phyloP scores from a whole-genome alignment of 2,113 vertebrate species.

The Syngnathus scovelli region DNA sequence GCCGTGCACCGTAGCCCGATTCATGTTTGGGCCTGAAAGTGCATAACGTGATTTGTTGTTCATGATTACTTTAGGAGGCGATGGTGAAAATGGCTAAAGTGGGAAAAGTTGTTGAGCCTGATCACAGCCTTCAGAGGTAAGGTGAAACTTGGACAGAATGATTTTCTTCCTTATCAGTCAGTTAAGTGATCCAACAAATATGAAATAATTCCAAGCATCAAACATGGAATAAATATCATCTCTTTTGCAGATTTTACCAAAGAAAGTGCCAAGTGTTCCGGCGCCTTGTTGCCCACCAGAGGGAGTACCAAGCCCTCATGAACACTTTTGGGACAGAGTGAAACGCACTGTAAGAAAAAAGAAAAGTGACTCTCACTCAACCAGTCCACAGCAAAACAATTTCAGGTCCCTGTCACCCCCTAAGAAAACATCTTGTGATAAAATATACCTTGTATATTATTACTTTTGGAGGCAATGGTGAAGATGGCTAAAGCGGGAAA shows the following conservation, averaged over 20 bases:
- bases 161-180: neutral
- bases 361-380: neutral
- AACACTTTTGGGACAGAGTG: slow-evolving; percentile 9
- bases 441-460: too few species aligned
- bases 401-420: too few species aligned
- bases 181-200: neutral
- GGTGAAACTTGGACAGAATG: neutral
- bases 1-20: neutral
- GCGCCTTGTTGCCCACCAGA: slow-evolving; percentile 83
- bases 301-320: slow-evolving; percentile 86
- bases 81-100: slow-evolving; percentile 88
- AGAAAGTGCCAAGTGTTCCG: slow-evolving; percentile 88
- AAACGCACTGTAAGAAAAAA: neutral
- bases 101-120: slow-evolving; percentile 79
- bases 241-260: slow-evolving; percentile 81
- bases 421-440: too few species aligned
- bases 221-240: neutral
- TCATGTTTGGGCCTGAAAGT: slow-evolving; percentile 11
- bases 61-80: slow-evolving; percentile 76
- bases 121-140: slow-evolving; percentile 76
- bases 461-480: too few species aligned
- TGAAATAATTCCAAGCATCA: neutral
- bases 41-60: slow-evolving; percentile 33
- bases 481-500: too few species aligned
- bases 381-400: neutral